Evolutionary conservation across 2,888 invertebrate species (phyloP).

Genomic region (Polyommatus icarus): DNA sequence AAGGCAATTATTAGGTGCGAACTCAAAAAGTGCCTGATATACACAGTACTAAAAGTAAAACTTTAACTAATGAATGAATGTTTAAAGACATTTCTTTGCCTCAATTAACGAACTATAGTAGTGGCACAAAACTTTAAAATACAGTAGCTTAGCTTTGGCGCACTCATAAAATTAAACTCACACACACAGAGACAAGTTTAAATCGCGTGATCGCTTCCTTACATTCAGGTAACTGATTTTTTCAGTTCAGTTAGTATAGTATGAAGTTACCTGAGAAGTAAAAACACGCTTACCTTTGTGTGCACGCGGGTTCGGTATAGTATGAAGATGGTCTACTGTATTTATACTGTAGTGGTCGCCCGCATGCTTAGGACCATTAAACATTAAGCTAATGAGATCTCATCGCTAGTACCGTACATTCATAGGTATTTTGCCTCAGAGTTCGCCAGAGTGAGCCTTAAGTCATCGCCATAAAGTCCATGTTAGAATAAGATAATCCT

Average conservation of each 20-base stretch:
- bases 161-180: not conserved
- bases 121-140: not conserved
- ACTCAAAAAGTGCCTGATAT: not conserved
- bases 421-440: conserved; percentile 36
- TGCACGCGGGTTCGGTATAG: not conserved
- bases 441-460: not conserved
- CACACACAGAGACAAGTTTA: not conserved
- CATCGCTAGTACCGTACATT: conserved; percentile 42
- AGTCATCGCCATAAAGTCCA: not conserved
- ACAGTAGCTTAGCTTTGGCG: not conserved
- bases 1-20: not conserved
- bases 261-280: no score
- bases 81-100: no score
- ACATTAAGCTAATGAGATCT: conserved; percentile 68
- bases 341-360: conserved; percentile 46
- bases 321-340: not conserved
- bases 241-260: no score
- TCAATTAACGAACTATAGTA: not conserved
- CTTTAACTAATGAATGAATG: not conserved
- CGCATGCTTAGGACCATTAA: conserved; percentile 75
- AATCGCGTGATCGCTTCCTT: no score
- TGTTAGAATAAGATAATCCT: not conserved
- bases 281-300: not conserved
- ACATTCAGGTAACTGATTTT: no score
- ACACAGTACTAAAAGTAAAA: not conserved